Evolutionary conservation across 1,140 invertebrate species (phyloP).

Genomic region (Orussus abietinus): DNA sequence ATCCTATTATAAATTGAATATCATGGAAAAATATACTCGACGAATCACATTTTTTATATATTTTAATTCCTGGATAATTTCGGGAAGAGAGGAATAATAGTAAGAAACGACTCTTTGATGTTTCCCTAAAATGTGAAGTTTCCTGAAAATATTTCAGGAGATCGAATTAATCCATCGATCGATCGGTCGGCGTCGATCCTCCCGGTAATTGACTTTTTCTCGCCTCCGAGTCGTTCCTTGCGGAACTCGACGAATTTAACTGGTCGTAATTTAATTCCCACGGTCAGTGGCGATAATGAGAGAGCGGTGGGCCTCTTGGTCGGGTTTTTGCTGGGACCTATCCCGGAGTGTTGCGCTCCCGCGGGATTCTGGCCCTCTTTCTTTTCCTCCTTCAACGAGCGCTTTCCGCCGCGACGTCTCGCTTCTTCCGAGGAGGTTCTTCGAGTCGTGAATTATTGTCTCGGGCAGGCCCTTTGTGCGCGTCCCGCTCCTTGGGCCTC

Average conservation of each 20-base stretch:
- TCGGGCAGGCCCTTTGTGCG: constrained; percentile 10
- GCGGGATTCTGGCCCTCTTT: no score
- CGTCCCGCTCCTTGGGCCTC: constrained; percentile 8
- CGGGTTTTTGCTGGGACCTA: no score
- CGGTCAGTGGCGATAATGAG: constrained; percentile 45
- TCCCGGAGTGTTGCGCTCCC: no score
- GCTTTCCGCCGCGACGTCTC: constrained; percentile 1
- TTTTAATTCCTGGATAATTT: no score
- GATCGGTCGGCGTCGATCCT: no score
- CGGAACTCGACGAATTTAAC: constrained; percentile 37
- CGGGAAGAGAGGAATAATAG: no score
- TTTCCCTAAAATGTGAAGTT: background rate
- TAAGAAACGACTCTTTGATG: constrained; percentile 4
- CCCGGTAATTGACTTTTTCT: no score
- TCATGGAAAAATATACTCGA: no score
- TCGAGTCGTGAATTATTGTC: constrained; percentile 35
- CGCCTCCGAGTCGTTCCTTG: background rate
- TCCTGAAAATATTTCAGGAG: no score
- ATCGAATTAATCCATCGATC: no score
- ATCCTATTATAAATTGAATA: no score
- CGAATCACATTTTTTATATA: no score
- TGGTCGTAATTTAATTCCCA: constrained; percentile 52
- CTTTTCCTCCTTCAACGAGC: constrained; percentile 9
- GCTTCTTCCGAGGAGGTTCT: constrained; percentile 9
- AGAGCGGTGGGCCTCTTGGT: constrained; percentile 10